phyloP scores from a whole-genome alignment of 2,113 vertebrate genomes.

The Procavia capensis region DNA sequence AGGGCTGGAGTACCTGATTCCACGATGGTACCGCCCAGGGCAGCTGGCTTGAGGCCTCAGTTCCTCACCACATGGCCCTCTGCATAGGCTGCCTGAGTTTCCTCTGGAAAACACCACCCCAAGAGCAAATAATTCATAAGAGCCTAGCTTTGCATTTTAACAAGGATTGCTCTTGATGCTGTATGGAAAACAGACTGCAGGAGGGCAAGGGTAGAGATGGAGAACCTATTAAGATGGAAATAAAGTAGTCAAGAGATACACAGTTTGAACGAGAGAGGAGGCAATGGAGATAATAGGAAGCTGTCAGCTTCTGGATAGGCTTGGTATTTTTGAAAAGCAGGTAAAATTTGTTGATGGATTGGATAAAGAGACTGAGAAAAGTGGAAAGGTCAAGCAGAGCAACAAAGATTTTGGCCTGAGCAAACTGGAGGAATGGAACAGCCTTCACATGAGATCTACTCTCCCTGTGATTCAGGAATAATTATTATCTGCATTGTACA shows the following conservation, averaged over 20 bases:
- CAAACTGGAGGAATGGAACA: background rate
- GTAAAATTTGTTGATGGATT: background rate
- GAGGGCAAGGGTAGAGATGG: background rate
- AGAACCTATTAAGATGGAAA: background rate
- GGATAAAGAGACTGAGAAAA: background rate
- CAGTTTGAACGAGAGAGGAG: background rate
- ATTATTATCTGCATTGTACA: background rate
- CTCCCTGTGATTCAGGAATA: background rate
- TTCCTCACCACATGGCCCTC: background rate
- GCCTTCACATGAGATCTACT: background rate
- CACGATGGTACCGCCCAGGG: background rate
- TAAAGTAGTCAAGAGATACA: background rate
- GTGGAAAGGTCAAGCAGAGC: background rate
- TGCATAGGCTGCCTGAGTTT: background rate
- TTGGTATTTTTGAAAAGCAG: background rate
- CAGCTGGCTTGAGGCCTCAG: background rate
- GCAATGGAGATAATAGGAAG: background rate
- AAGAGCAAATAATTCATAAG: background rate
- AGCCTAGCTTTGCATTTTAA: background rate
- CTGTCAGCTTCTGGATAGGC: background rate
- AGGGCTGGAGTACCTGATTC: background rate
- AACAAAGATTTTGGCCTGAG: background rate
- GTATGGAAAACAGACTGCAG: background rate
- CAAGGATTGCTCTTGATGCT: background rate
- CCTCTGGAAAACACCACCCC: background rate